Evolutionary conservation across 64 coral and sea anemone species (phyloP).

Genomic region (Dendronephthya gigantea): DNA sequence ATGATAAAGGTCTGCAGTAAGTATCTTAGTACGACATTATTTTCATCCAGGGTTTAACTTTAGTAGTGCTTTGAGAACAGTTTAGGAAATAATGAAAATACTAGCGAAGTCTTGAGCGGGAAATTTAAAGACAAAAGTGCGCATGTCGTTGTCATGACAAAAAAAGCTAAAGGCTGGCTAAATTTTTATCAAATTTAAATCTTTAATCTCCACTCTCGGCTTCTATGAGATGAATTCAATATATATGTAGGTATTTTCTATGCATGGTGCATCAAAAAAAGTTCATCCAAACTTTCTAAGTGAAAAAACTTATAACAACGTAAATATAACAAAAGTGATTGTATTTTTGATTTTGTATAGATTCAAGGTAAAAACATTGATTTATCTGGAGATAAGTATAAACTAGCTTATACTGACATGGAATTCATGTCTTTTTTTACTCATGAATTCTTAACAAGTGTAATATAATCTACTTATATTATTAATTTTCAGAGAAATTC

Average conservation of each 20-base stretch:
- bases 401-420: not conserved
- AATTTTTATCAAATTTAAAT: too few species aligned
- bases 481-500: slow-evolving; percentile 51
- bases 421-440: too few species aligned
- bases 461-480: not conserved
- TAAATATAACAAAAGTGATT: too few species aligned
- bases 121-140: not conserved
- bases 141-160: not conserved
- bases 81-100: too few species aligned
- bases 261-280: too few species aligned
- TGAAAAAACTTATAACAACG: too few species aligned
- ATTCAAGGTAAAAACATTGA: slow-evolving; percentile 45
- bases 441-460: not conserved
- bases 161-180: too few species aligned
- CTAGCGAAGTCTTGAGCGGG: too few species aligned
- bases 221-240: too few species aligned
- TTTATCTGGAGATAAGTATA: not conserved
- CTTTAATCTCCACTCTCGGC: too few species aligned
- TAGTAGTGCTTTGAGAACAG: not conserved
- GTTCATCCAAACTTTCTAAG: too few species aligned
- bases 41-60: not conserved
- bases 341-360: slow-evolving; percentile 41
- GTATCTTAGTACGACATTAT: not conserved
- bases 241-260: too few species aligned
- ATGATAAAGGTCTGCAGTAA: slow-evolving; percentile 56